A percentile compares a stretch with the other conserved stretches of the same genome.
phyloP scores from a whole-genome alignment of 2,888 invertebrate species.

The Suillia variegata region DNA sequence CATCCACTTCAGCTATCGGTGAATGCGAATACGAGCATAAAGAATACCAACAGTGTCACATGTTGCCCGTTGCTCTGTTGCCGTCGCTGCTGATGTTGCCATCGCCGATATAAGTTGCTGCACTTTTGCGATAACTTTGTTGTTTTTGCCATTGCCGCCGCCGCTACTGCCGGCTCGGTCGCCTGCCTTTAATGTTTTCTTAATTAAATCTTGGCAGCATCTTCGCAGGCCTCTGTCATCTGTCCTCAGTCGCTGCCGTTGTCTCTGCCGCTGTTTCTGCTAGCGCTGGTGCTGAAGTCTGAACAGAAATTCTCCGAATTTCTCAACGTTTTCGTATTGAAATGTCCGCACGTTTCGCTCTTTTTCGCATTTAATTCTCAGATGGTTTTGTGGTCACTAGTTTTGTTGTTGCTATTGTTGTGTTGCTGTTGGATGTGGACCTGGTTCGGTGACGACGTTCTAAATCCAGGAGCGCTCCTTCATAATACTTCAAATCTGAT shows the following conservation, averaged over 20 bases:
- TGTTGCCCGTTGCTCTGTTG: constrained; percentile 9
- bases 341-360: constrained; percentile 18
- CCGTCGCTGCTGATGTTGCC: background rate
- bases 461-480: background rate
- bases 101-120: constrained; percentile 12
- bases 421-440: too few relatives aligned
- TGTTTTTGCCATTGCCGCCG: constrained; percentile 33
- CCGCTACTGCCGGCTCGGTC: constrained; percentile 24
- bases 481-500: too few relatives aligned
- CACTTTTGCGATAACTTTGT: constrained; percentile 33
- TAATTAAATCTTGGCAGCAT: background rate
- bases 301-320: constrained; percentile 11
- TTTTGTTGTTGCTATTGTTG: too few relatives aligned
- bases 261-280: background rate
- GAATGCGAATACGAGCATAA: background rate
- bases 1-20: constrained; percentile 10
- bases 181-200: constrained; percentile 20
- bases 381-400: background rate
- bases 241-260: background rate
- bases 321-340: constrained; percentile 19
- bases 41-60: background rate
- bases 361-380: constrained; percentile 3
- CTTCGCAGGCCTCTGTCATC: background rate
- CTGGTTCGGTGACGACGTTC: background rate
- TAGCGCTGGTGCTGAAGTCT: background rate